phyloP scores from a whole-genome alignment of 2,797 vertebrate species.

The Avahi laniger region DNA sequence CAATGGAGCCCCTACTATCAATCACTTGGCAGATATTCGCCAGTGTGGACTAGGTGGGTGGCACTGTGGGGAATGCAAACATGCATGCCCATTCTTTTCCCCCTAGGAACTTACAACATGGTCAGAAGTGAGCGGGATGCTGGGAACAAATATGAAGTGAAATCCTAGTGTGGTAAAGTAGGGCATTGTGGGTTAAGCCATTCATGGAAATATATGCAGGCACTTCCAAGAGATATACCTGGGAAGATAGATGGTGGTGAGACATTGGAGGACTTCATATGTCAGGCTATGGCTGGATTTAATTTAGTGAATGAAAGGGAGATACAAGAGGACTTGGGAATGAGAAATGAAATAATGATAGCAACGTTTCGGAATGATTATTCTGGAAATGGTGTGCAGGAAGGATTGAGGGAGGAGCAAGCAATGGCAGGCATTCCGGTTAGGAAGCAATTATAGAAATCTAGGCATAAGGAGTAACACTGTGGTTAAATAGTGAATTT shows the following conservation, averaged over 20 bases:
- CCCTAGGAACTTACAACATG: neutral
- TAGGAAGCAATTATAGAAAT: constrained; percentile 35
- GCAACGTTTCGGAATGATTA: neutral
- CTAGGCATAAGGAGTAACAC: neutral
- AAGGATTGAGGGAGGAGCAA: neutral
- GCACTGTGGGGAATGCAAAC: neutral
- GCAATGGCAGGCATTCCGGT: neutral
- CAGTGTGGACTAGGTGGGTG: neutral
- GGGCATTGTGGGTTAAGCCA: neutral
- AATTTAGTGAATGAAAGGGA: neutral
- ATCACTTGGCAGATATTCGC: constrained; percentile 1
- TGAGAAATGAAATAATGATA: constrained; percentile 31
- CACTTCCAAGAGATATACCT: neutral
- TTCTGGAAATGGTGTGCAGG: neutral
- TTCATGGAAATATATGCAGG: neutral
- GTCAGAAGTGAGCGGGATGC: neutral
- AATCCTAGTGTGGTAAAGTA: neutral
- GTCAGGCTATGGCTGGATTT: neutral
- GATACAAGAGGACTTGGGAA: neutral
- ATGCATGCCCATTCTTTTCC: neutral
- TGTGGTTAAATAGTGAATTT: neutral
- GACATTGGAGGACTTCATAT: neutral
- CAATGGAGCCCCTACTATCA: neutral
- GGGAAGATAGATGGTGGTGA: neutral
- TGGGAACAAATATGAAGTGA: neutral